Percentiles rank a stretch among this genome's conserved stretches.
Evolutionary conservation across 1,140 invertebrate species (phyloP).

Genomic region (Macrobrachium rosenbergii): DNA sequence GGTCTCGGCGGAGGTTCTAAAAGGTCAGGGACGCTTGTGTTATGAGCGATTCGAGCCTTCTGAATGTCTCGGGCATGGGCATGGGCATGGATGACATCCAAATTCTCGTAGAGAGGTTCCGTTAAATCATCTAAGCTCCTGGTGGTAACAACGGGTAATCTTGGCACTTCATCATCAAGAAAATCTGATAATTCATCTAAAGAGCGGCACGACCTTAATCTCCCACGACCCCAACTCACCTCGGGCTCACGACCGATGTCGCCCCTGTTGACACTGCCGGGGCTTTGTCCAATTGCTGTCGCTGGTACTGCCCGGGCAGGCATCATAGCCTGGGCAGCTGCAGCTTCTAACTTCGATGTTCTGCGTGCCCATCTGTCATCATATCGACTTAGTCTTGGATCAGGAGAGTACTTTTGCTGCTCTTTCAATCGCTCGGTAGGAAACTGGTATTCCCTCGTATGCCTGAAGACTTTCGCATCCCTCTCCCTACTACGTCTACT

Average conservation of each 20-base stretch:
- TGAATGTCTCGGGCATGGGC: background rate
- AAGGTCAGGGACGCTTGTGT: conserved; percentile 42
- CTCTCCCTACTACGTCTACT: background rate
- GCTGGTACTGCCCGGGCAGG: conserved; percentile 40
- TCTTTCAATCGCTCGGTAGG: too few species aligned
- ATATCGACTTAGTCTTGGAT: background rate
- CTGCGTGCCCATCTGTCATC: conserved; percentile 27
- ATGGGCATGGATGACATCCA: conserved; percentile 47
- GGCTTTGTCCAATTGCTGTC: conserved; percentile 13
- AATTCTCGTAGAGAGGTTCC: conserved; percentile 62
- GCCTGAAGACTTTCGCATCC: background rate
- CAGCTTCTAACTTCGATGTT: conserved; percentile 32
- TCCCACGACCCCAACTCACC: background rate
- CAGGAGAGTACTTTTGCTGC: too few species aligned
- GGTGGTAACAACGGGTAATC: conserved; percentile 29
- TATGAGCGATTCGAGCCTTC: background rate
- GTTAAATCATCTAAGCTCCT: conserved; percentile 62
- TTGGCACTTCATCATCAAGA: conserved; percentile 47
- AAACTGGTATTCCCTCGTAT: background rate
- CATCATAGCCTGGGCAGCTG: conserved; percentile 38
- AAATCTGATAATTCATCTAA: conserved; percentile 65
- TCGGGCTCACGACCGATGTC: background rate
- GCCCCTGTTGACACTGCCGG: background rate
- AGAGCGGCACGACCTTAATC: conserved; percentile 58
- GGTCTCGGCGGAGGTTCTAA: conserved; percentile 46